Percentiles rank a stretch among this genome's conserved stretches.
These are phyloP conservation scores for Borostomias antarcticus DNA, from an alignment of 2,797 vertebrate species.

Conservation along the genomic window DNA sequence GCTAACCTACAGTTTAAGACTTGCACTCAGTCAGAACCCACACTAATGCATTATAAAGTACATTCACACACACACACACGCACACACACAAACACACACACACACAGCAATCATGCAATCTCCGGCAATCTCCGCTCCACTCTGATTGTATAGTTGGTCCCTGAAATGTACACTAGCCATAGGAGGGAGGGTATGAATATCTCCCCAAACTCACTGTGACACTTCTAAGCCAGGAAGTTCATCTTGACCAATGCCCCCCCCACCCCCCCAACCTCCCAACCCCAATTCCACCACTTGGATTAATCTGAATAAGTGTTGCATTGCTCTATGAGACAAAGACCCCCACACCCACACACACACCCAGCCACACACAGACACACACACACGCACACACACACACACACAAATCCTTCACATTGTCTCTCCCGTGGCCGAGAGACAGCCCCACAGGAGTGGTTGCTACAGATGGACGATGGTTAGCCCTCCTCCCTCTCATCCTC, in stretches of 20 bases:
- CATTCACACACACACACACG: not conserved
- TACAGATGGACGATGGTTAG: slow-evolving; percentile 52
- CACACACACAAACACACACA: not conserved
- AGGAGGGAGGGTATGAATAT: no score
- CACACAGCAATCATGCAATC: no score
- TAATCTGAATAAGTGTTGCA: slow-evolving; percentile 4
- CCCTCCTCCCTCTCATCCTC: slow-evolving; percentile 33
- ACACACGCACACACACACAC: not conserved
- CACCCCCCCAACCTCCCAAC: no score
- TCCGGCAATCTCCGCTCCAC: no score
- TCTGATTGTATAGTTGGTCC: not conserved
- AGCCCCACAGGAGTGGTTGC: slow-evolving; percentile 33
- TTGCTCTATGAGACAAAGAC: slow-evolving; percentile 24
- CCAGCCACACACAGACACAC: slow-evolving; percentile 6
- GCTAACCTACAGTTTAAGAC: no score
- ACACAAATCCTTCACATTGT: not conserved
- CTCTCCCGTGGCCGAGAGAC: slow-evolving; percentile 32
- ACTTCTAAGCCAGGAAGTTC: not conserved
- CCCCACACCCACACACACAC: slow-evolving; percentile 7
- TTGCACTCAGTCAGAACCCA: no score
- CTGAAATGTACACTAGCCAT: not conserved
- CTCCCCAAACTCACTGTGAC: not conserved
- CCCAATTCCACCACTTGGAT: not conserved
- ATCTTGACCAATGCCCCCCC: not conserved
- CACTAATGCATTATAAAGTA: no score